A percentile compares a stretch with the other conserved stretches of the same genome.
Evolutionary conservation across 1,140 invertebrate genomes (phyloP).

Genomic region (Drosophila tropicalis): DNA sequence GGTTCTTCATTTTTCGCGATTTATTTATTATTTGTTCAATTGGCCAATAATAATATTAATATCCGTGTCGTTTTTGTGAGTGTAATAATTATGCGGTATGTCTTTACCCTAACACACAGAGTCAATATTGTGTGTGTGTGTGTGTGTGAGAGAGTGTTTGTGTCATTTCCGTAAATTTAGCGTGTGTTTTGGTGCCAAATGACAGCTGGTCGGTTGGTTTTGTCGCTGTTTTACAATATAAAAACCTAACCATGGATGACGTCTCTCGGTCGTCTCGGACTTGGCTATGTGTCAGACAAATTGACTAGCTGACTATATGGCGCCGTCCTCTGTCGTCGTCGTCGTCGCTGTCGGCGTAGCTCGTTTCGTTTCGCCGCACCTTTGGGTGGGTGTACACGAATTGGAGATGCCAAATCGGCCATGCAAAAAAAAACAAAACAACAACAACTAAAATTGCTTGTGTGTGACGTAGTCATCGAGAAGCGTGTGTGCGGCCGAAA

Average conservation of each 20-base stretch:
- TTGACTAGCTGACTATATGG: conserved; percentile 48
- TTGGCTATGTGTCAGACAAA: conserved; percentile 32
- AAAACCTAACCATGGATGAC: conserved; percentile 39
- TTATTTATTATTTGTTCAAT: conserved; percentile 42
- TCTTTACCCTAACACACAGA: background rate
- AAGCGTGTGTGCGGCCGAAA: conserved; percentile 34
- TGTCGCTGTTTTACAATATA: conserved; percentile 1
- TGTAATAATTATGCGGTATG: conserved; percentile 53
- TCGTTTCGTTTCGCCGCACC: conserved; percentile 38
- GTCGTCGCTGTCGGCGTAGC: background rate
- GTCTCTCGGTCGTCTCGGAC: conserved; percentile 33
- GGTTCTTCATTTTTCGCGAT: conserved; percentile 31
- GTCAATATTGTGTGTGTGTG: conserved; percentile 33
- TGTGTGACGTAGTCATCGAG: conserved; percentile 56
- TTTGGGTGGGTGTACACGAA: conserved; percentile 23
- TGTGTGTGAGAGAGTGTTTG: conserved; percentile 38
- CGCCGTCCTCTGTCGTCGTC: conserved; percentile 35
- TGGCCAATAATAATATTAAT: conserved; percentile 35
- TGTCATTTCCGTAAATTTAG: conserved; percentile 74
- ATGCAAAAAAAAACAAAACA: conserved; percentile 23
- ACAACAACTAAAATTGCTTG: conserved; percentile 11
- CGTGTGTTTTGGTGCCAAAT: conserved; percentile 51
- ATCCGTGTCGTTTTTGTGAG: conserved; percentile 24
- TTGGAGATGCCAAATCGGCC: conserved; percentile 24
- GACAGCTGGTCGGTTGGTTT: conserved; percentile 32